These are phyloP conservation scores for Dipodomys stephensi DNA, from an alignment of 2,113 vertebrate species.

Conservation along the genomic window DNA sequence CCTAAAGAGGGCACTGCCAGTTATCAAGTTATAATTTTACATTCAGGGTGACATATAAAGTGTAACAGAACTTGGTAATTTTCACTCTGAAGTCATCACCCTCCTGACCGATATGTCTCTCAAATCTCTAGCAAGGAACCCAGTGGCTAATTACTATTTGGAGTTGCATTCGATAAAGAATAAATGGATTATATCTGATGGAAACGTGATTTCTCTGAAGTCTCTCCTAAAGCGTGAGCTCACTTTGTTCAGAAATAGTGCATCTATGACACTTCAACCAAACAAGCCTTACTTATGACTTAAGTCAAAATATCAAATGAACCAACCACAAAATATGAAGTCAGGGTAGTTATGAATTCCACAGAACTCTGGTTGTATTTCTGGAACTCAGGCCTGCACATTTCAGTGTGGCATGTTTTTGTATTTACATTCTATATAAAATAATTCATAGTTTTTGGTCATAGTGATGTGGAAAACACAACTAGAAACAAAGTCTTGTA, in stretches of 20 bases:
- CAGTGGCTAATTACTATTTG: background rate
- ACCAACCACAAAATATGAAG: constrained; percentile 42
- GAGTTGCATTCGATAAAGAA: background rate
- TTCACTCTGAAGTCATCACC: background rate
- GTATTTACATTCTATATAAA: constrained; percentile 71
- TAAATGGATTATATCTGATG: background rate
- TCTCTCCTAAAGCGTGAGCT: background rate
- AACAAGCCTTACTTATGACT: constrained; percentile 39
- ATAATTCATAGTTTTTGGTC: constrained; percentile 60
- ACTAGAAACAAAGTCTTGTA: constrained; percentile 26
- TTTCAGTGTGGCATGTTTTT: constrained; percentile 36
- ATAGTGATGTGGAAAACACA: constrained; percentile 45
- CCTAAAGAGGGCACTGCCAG: background rate
- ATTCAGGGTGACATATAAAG: background rate
- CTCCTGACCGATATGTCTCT: too few species aligned
- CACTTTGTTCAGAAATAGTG: constrained; percentile 52
- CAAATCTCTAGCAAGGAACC: background rate
- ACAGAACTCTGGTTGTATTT: constrained; percentile 68
- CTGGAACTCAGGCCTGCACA: constrained; percentile 17
- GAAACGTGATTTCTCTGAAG: constrained; percentile 14
- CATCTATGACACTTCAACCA: constrained; percentile 50
- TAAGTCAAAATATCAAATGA: constrained; percentile 52
- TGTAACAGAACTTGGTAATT: background rate
- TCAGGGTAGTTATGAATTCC: background rate
- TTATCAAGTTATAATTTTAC: constrained; percentile 1